A percentile compares a stretch with the other conserved stretches of the same genome.
Conservation (phyloP, 1,140 invertebrate species). For the Drosophila nasuta region DNA sequence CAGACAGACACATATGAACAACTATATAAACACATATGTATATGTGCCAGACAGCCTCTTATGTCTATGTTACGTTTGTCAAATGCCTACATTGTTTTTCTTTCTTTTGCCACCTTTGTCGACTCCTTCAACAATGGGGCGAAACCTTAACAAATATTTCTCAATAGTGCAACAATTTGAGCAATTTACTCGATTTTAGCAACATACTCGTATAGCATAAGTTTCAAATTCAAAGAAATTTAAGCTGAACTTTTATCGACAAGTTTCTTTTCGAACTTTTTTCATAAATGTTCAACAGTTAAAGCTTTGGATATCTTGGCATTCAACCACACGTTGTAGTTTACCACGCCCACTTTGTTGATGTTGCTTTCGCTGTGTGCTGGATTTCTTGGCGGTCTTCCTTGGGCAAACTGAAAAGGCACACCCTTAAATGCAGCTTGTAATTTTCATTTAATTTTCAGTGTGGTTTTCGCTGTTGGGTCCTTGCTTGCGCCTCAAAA, state of each 20-base stretch:
- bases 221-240: neutral
- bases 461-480: slow-evolving; percentile 55
- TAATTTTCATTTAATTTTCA: slow-evolving; percentile 79
- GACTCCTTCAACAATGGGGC: neutral
- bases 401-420: slow-evolving; percentile 7
- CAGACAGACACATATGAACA: neutral
- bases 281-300: too few species aligned
- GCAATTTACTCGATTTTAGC: neutral
- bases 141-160: neutral
- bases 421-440: slow-evolving; percentile 64
- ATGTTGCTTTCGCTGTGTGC: slow-evolving; percentile 18
- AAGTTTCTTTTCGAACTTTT: neutral
- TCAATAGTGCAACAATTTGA: neutral
- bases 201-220: neutral
- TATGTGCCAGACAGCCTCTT: neutral
- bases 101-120: neutral
- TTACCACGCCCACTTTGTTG: neutral
- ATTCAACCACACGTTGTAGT: slow-evolving; percentile 5
- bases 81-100: slow-evolving; percentile 15
- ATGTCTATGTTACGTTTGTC: neutral
- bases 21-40: neutral
- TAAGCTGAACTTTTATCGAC: neutral
- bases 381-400: slow-evolving; percentile 31
- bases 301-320: neutral
- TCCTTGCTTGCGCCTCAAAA: slow-evolving; percentile 47